A percentile compares a stretch with the other conserved stretches of the same genome.
These are phyloP conservation scores for Chaetodon auriga DNA, from an alignment of 2,113 vertebrate species.

Conservation along the genomic window DNA sequence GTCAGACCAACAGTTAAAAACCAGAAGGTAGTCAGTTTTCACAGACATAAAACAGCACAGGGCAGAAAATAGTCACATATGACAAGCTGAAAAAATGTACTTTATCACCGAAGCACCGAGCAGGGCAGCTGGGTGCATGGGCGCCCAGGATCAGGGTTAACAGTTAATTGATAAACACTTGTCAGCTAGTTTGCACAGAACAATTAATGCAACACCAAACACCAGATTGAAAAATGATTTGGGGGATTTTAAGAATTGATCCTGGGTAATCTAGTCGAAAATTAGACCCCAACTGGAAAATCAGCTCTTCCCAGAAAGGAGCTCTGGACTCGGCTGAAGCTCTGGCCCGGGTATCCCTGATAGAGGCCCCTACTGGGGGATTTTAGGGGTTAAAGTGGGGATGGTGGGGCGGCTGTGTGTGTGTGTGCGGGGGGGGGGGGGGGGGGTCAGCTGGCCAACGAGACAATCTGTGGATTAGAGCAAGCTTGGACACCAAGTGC, in stretches of 20 bases:
- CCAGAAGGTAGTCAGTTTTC: not conserved
- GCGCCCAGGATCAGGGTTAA: no score
- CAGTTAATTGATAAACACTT: no score
- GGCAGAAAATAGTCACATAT: not conserved
- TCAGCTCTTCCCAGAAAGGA: conserved; percentile 17
- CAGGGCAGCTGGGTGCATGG: no score
- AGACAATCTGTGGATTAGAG: conserved; percentile 80
- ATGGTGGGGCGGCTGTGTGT: conserved; percentile 1
- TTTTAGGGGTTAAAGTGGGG: conserved; percentile 35
- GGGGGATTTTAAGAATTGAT: not conserved
- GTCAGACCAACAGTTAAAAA: not conserved
- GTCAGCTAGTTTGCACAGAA: not conserved
- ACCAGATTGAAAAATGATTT: not conserved
- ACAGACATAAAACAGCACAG: not conserved
- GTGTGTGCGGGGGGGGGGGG: not conserved
- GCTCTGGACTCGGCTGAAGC: conserved; percentile 33
- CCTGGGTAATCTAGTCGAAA: not conserved
- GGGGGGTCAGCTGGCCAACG: conserved; percentile 63
- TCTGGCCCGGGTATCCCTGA: conserved; percentile 56
- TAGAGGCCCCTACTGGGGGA: conserved; percentile 53
- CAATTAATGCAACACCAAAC: not conserved
- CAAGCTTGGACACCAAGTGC: conserved; percentile 76
- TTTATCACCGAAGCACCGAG: no score
- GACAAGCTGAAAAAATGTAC: not conserved
- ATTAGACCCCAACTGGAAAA: not conserved